phyloP scores from a whole-genome alignment of 2,888 invertebrate species.

The Cephus nigrinus region DNA sequence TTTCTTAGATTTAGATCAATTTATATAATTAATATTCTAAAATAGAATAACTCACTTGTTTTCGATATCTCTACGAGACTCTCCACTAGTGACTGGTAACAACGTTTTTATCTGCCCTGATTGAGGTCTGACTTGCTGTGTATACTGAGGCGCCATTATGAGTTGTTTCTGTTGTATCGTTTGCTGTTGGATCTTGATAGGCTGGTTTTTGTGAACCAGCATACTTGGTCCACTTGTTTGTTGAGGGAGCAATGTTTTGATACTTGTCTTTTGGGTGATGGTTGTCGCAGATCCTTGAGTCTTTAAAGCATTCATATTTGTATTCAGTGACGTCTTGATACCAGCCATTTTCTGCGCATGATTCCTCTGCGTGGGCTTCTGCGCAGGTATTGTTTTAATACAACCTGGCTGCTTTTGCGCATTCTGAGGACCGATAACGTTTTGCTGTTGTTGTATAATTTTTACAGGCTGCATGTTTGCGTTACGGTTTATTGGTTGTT shows the following conservation, averaged over 20 bases:
- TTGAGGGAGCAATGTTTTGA: conserved; percentile 50
- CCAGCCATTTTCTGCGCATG: conserved; percentile 69
- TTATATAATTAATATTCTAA: not conserved
- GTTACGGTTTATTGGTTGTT: conserved; percentile 38
- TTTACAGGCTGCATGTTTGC: conserved; percentile 67
- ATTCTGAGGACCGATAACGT: conserved; percentile 43
- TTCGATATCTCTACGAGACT: conserved; percentile 48
- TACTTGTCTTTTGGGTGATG: conserved; percentile 41
- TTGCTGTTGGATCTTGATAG: conserved; percentile 53
- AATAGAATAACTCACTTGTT: conserved; percentile 42
- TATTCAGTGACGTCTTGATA: conserved; percentile 55
- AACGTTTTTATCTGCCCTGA: conserved; percentile 54
- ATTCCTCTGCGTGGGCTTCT: conserved; percentile 60
- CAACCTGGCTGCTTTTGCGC: conserved; percentile 58
- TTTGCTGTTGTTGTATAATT: conserved; percentile 66
- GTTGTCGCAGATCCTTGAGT: conserved; percentile 31
- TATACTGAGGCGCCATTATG: conserved; percentile 41
- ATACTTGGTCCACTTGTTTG: conserved; percentile 36
- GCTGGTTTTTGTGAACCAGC: conserved; percentile 46
- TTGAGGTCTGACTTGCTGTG: conserved; percentile 44
- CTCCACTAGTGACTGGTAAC: conserved; percentile 42
- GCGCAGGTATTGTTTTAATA: conserved; percentile 59
- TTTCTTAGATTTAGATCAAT: not conserved
- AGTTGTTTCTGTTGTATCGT: conserved; percentile 53
- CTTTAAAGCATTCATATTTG: conserved; percentile 50